Evolutionary conservation across 2,888 invertebrate genomes (phyloP), one percentile per base, ranked within the genome.

Genomic region (Cremastinae sp.): DNA sequence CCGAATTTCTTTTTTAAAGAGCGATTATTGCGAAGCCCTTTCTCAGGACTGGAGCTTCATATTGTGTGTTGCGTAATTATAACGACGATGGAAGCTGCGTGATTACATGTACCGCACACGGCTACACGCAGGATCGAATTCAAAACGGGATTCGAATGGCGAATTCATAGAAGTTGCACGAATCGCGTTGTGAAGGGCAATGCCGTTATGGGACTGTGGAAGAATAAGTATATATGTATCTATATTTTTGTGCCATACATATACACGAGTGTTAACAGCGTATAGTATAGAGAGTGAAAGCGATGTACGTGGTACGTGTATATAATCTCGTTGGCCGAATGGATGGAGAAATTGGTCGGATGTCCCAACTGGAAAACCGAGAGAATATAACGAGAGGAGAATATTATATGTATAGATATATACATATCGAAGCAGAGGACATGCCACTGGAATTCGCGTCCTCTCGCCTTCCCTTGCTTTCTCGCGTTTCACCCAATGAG

Each of bases 311-410:
- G 20, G 20, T 10, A 62, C 43, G 41, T 14, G 36, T 12, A 45
- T n/a, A n/a, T 14, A 34, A 28, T 65, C 58, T 65, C 53, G 65
- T 70, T 56, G 61, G 1, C 41, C 47, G 54, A 75, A 66, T 49
- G 75, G 70, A 75, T 61, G 61, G 64, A 70, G 65, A 75, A 71
- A 75, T 75, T 65, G 65, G 64, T 61, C 45, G 65, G 65, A 65
- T 53, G 59, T 75, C 16, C 34, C 18, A 10, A 75, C 53, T 53
- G 65, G 43, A 59, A 58, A 34, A 45, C 12, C 14, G 18, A 34
- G 18, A 18, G 14, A 28, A 28, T 47, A 14, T 22, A 47, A 41
- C 22, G 43, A 49, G 49, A 53, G 36, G 54, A 47, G n/a, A n/a
- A n/a, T n/a, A n/a, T n/a, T n/a, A n/a, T n/a, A n/a, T n/a, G n/a